phyloP scores from a whole-genome alignment of 1,140 invertebrate genomes.

The Helicoverpa armigera region DNA sequence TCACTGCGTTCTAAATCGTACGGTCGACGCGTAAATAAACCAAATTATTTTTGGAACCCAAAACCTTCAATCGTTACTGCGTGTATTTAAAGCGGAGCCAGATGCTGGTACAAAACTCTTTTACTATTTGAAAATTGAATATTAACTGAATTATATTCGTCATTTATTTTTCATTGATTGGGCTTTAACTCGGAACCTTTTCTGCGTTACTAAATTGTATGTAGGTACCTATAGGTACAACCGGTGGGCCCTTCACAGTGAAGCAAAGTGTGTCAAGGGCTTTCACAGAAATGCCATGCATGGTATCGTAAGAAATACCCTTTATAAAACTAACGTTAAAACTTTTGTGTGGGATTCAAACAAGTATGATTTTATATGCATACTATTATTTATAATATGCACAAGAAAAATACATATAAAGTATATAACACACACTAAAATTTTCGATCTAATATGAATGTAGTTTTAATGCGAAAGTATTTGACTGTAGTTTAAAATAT shows the following conservation, averaged over 20 bases:
- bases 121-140: too few relatives aligned
- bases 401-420: too few relatives aligned
- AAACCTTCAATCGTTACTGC: constrained; percentile 33
- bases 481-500: too few relatives aligned
- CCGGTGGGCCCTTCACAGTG: constrained; percentile 6
- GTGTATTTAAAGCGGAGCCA: neutral
- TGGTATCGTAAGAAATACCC: neutral
- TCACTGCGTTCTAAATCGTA: constrained; percentile 12
- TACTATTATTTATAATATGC: too few relatives aligned
- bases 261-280: constrained; percentile 29
- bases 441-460: too few relatives aligned
- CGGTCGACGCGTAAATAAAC: neutral
- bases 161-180: too few relatives aligned
- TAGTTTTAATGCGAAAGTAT: too few relatives aligned
- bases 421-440: too few relatives aligned
- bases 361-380: neutral
- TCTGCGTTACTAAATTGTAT: too few relatives aligned
- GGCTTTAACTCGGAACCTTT: too few relatives aligned
- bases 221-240: neutral
- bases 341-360: neutral
- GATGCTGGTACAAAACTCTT: too few relatives aligned
- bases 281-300: constrained; percentile 12
- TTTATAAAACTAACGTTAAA: neutral
- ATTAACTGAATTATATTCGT: too few relatives aligned
- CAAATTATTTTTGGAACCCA: constrained; percentile 17